Evolutionary conservation across 2,797 vertebrate genomes (phyloP).

Genomic region (Carcharodon carcharias): DNA sequence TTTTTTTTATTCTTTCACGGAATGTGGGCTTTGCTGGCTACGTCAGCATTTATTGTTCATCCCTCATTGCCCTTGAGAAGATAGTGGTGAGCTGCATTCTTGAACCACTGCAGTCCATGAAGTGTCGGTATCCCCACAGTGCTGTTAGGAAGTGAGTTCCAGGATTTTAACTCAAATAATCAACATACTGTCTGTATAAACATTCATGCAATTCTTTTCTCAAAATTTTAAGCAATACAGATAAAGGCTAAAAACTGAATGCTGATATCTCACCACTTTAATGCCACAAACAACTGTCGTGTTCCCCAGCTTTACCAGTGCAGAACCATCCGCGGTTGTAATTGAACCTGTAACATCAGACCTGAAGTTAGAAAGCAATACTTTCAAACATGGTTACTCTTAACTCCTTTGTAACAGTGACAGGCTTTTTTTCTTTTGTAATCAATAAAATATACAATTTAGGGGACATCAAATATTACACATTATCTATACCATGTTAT

Average conservation of each 20-base stretch:
- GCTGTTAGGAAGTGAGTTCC: no score
- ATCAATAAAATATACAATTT: neutral
- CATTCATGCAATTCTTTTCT: neutral
- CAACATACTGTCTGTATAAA: neutral
- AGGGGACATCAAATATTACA: neutral
- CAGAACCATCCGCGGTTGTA: constrained; percentile 87
- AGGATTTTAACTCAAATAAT: neutral
- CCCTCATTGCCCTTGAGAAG: no score
- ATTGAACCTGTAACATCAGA: constrained; percentile 70
- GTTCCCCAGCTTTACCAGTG: constrained; percentile 90
- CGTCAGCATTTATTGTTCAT: no score
- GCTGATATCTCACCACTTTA: constrained; percentile 68
- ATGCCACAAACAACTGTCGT: constrained; percentile 90
- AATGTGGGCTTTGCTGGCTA: no score
- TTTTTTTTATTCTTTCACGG: no score
- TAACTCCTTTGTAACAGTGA: neutral
- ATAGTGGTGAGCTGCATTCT: no score
- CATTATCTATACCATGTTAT: neutral
- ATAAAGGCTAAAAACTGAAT: neutral
- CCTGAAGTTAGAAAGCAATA: neutral
- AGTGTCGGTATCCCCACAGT: no score
- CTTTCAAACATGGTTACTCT: neutral
- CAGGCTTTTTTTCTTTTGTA: neutral
- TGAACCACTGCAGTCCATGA: no score
- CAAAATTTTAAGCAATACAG: neutral